Evolutionary conservation across 2,888 invertebrate genomes (phyloP), one percentile per base, ranked within the genome.

Genomic region (Hirtodrosophila duncani): DNA sequence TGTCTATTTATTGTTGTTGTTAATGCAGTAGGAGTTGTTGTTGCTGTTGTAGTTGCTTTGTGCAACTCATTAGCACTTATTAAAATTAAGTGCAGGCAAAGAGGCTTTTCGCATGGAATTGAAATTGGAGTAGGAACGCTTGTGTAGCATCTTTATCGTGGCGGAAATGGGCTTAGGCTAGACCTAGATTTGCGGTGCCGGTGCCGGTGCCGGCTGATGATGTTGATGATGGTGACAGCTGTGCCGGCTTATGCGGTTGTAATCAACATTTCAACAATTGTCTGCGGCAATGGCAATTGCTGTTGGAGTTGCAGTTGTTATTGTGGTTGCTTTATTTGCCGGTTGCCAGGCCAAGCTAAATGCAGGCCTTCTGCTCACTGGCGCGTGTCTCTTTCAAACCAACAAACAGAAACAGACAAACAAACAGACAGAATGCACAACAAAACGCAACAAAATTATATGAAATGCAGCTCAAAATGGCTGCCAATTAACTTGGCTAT

Each of bases 51-150:
- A 39, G 34, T 23, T 11, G 51, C 50, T 58, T 67, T 69, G 64
- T 61, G 69, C 69, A 83, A 83, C 83, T 83, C 83, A 83, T 83
- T 83, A 83, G 78, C 83, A 83, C 83, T 82, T 83, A 81, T 83
- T 83, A 83, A 83, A 81, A 61, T 64, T 64, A 78, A 83, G 68
- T 72, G 82, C 71, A 56, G 59, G 38, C 45, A 3, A n/a, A 39
- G 41, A 57, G 46, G 39, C 46, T 26, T 16, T 29, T 37, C 36
- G 31, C 38, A n/a, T n/a, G n/a, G n/a, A n/a, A n/a, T 36, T 31
- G 21, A 7, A 9, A 10, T 23, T 18, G 20, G 23, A 9, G 10
- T n/a, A 17, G 31, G 1, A 36, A 34, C 63, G 23, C 39, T 38
- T n/a, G 5, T 14, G 29, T 14, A 44, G 34, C 20, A 27, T 14